A percentile compares a stretch with the other conserved stretches of the same genome.
Evolutionary conservation across 1,140 invertebrate species (phyloP).

Genomic region (Rhopalosiphum maidis): DNA sequence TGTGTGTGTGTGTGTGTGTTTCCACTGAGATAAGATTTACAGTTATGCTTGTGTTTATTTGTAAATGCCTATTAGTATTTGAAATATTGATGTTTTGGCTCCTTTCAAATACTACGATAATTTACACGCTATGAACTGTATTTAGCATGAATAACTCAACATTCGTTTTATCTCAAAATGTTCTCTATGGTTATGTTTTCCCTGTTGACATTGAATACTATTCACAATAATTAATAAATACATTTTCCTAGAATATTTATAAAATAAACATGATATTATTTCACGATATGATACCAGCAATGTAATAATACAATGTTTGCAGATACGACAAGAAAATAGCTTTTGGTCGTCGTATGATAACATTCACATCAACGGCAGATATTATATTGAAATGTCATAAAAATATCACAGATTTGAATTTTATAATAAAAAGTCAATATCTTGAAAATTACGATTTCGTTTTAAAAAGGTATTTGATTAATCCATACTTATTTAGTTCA

Average conservation of each 20-base stretch:
- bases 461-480: not conserved
- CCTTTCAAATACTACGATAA: not conserved
- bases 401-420: not conserved
- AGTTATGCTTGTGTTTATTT: not conserved
- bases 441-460: not conserved
- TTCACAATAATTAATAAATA: not conserved
- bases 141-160: not conserved
- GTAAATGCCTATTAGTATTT: not conserved
- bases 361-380: not conserved
- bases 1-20: no score
- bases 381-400: slow-evolving; percentile 1
- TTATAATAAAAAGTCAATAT: slow-evolving; percentile 1
- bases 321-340: not conserved
- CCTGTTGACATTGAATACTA: not conserved
- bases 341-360: not conserved
- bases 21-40: not conserved
- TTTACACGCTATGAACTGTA: not conserved
- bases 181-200: no score
- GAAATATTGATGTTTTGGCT: not conserved
- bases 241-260: not conserved
- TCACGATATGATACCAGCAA: not conserved
- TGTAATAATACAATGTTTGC: no score
- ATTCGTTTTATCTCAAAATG: not conserved
- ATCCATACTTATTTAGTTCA: not conserved
- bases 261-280: not conserved